These are phyloP conservation scores for Microplitis mediator DNA, from an alignment of 1,140 invertebrate species.

Conservation along the genomic window DNA sequence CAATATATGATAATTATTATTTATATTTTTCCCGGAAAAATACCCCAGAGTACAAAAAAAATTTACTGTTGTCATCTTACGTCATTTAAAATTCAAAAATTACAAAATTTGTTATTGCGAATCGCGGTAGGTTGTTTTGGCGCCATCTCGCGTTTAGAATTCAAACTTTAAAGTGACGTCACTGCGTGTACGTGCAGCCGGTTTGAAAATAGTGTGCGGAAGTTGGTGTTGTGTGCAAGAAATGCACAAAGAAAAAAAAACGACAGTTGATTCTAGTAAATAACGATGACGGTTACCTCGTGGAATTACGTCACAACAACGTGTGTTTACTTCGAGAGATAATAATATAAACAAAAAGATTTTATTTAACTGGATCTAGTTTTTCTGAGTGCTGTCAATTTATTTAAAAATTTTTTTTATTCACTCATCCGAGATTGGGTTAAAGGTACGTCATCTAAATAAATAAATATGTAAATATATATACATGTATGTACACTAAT, in stretches of 20 bases:
- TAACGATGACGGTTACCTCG: constrained; percentile 11
- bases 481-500: no score
- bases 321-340: constrained; percentile 38
- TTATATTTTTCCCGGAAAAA: no score
- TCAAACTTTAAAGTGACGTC: background rate
- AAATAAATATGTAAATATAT: no score
- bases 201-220: background rate
- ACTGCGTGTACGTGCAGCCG: background rate
- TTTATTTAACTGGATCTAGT: background rate
- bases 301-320: constrained; percentile 34
- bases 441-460: no score
- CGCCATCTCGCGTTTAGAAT: background rate
- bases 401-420: no score
- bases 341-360: background rate
- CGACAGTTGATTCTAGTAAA: background rate
- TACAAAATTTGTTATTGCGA: no score
- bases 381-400: background rate
- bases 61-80: no score
- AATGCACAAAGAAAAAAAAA: background rate
- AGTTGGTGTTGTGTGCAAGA: background rate
- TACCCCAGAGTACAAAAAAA: no score
- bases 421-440: no score
- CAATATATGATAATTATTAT: background rate
- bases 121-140: background rate
- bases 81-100: no score